phyloP scores from a whole-genome alignment of 2,888 invertebrate genomes.

The Lumbricus terrestris region DNA sequence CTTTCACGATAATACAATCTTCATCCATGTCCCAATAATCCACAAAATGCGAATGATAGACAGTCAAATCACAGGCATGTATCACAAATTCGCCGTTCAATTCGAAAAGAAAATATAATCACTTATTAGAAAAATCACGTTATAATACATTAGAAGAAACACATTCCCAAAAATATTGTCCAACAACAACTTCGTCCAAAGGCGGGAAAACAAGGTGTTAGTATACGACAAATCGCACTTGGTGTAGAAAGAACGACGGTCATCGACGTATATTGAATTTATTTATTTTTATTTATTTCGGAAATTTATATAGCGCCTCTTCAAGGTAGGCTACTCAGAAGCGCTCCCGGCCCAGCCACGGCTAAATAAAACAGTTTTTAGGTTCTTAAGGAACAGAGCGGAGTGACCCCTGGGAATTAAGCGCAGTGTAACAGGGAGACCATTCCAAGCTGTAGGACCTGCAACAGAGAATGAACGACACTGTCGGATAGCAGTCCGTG shows the following conservation, averaged over 20 bases:
- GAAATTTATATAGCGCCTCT: too few species aligned
- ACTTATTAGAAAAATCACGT: not conserved
- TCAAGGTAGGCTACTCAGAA: too few species aligned
- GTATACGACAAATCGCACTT: too few species aligned
- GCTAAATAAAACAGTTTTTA: too few species aligned
- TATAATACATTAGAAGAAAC: not conserved
- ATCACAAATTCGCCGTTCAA: not conserved
- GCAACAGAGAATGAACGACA: too few species aligned
- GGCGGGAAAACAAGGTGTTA: not conserved
- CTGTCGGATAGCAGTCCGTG: too few species aligned
- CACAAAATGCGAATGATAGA: not conserved
- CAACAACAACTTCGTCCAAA: conserved; percentile 3
- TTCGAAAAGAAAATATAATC: not conserved
- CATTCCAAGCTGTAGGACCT: too few species aligned
- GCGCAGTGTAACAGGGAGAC: too few species aligned
- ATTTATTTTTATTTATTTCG: too few species aligned
- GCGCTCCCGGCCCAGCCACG: too few species aligned
- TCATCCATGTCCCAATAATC: not conserved
- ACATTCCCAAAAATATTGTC: not conserved
- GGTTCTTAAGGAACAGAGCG: too few species aligned
- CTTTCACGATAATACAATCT: not conserved
- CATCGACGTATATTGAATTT: not conserved
- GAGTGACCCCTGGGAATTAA: too few species aligned
- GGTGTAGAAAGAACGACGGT: not conserved
- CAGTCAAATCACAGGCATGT: not conserved